Evolutionary conservation across 2,797 vertebrate genomes (phyloP), one percentile per base, ranked within the genome.

Genomic region (Clarias pachynema): DNA sequence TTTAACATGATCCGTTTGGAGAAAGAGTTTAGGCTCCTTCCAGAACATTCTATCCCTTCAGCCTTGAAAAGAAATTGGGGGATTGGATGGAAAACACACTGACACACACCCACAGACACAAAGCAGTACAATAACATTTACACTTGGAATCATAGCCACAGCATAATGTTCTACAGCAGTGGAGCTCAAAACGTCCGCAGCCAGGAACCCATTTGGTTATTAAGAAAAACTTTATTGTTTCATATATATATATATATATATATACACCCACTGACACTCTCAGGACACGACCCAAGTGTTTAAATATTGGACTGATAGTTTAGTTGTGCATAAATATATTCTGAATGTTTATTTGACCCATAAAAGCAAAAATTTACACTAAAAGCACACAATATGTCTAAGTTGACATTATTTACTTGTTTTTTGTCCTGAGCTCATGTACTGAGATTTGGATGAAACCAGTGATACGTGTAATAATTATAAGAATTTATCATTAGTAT

Each of bases 1-100:
- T 96, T 97, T 96, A 96, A 95, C 96, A 95, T 95, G 95, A 96
- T 97, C 94, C 93, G 93, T 93, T 96, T 89, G 93, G 94, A 96
- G 95, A 96, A 95, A 91, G 94, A 93, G 94, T 96, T 94, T 77
- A 85, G 56, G 68, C 80, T 83, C 85, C 87, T 85, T 16, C 59
- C 87, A 75, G 70, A 84, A 84, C 72, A 84, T 86, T 85, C 49
- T 84, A 87, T 84, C 44, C 40, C 60, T 86, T 84, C 80, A 85
- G 79, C 77, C 66, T 78, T 85, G 82, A 79, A 87, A 60, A 34
- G 26, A 81, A 82, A 77, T 66, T 37, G 6, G 72, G 26, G 78
- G 56, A 60, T 65, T 81, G 63, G 74, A 87, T 85, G 78, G 31
- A 87, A 88, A 86, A 79, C 87, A 87, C 87, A 87, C 74, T 14